phyloP scores from a whole-genome alignment of 1,140 invertebrate species.

The Sminthurinus signatus region DNA sequence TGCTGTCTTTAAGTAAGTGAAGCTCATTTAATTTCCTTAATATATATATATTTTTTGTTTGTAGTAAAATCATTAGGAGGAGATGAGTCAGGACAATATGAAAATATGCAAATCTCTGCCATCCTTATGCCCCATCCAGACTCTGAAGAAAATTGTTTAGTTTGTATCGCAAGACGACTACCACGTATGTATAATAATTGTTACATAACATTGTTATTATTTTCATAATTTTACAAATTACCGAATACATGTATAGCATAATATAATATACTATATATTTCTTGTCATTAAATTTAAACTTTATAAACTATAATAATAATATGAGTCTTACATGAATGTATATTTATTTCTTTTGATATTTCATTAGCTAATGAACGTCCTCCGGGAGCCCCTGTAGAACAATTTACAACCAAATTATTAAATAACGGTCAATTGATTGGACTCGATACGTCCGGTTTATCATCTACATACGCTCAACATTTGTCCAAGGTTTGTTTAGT shows the following conservation, averaged over 20 bases:
- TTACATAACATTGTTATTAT: too few species aligned
- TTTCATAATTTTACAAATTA: too few species aligned
- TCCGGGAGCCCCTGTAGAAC: constrained; percentile 60
- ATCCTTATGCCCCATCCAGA: constrained; percentile 42
- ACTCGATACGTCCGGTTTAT: constrained; percentile 64
- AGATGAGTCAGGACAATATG: constrained; percentile 40
- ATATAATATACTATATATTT: too few species aligned
- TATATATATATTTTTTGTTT: too few species aligned
- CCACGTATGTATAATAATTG: too few species aligned
- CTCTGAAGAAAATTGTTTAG: constrained; percentile 54
- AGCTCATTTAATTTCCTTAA: too few species aligned
- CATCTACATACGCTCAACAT: constrained; percentile 20
- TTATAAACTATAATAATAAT: too few species aligned
- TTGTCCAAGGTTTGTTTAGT: constrained; percentile 29
- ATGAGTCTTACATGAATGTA: too few species aligned
- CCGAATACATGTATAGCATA: too few species aligned
- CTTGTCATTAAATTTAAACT: too few species aligned
- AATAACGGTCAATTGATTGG: constrained; percentile 71
- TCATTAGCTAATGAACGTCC: constrained; percentile 77
- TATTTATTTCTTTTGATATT: too few species aligned
- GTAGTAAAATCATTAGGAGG: not conserved
- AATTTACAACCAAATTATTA: constrained; percentile 88
- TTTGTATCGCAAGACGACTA: constrained; percentile 76
- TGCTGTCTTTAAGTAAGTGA: too few species aligned
- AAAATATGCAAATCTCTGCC: constrained; percentile 46